Conservation (phyloP, 2,888 invertebrate genomes). For the Microctonus aethiopoides region DNA sequence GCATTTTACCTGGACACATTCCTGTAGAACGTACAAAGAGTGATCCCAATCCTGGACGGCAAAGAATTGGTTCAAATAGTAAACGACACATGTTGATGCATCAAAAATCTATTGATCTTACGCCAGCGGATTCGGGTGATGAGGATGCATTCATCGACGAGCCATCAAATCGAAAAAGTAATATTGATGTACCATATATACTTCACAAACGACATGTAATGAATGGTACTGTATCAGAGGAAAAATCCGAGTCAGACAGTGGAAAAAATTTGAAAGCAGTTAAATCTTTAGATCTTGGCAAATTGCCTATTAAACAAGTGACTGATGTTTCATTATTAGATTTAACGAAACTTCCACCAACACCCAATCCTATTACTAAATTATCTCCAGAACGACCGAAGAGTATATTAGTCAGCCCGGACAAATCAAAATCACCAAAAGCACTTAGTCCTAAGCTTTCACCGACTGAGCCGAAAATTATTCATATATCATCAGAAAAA, state of each 20-base stretch:
- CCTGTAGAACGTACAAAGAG: constrained; percentile 88
- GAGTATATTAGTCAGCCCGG: constrained; percentile 53
- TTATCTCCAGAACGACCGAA: constrained; percentile 67
- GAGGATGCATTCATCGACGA: constrained; percentile 79
- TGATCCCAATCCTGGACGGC: constrained; percentile 84
- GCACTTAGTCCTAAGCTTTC: constrained; percentile 57
- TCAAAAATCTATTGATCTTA: constrained; percentile 86
- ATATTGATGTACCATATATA: constrained; percentile 82
- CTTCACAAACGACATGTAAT: constrained; percentile 86
- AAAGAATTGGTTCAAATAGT: constrained; percentile 78
- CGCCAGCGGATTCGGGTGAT: constrained; percentile 86
- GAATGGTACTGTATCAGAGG: constrained; percentile 79
- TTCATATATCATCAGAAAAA: constrained; percentile 50
- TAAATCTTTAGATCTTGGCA: constrained; percentile 55
- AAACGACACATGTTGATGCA: constrained; percentile 85
- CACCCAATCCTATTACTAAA: constrained; percentile 45
- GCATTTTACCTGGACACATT: constrained; percentile 66
- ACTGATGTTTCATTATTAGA: constrained; percentile 58
- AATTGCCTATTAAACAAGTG: constrained; percentile 56
- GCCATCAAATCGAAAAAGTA: constrained; percentile 66
- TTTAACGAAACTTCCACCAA: constrained; percentile 53
- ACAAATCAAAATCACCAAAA: constrained; percentile 57
- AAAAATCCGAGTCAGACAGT: constrained; percentile 61
- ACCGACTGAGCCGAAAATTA: constrained; percentile 52
- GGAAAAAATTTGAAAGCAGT: constrained; percentile 49